Conservation (phyloP, 2,888 invertebrate genomes). For the Yponomeuta malinellus region DNA sequence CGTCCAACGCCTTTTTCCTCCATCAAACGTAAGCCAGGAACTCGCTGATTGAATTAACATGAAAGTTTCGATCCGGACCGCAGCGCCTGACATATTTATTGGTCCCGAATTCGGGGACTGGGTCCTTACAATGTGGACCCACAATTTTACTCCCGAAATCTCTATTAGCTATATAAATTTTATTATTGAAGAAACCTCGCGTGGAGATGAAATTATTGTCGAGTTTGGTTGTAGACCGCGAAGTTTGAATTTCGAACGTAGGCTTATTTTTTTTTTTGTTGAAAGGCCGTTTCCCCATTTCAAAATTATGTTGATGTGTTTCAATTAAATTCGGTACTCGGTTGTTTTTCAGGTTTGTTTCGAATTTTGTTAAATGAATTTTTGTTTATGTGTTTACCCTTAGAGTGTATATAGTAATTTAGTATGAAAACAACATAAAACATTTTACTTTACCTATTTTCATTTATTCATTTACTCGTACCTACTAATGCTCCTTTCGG, state of each 20-base stretch:
- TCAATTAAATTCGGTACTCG: background rate
- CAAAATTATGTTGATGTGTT: background rate
- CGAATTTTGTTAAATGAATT: background rate
- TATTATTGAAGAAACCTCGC: background rate
- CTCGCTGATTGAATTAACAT: conserved; percentile 69
- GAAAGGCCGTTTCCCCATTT: conserved; percentile 28
- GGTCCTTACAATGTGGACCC: background rate
- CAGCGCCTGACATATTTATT: conserved; percentile 59
- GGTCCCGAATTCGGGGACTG: conserved; percentile 47
- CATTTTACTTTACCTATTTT: too few species aligned
- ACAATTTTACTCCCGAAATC: background rate
- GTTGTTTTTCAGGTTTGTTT: background rate
- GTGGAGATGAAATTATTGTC: background rate
- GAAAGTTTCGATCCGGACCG: conserved; percentile 50
- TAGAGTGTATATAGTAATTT: background rate
- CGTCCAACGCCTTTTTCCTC: conserved; percentile 34
- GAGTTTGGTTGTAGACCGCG: conserved; percentile 35
- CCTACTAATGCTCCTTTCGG: too few species aligned
- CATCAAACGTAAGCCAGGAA: conserved; percentile 62
- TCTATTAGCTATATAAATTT: background rate
- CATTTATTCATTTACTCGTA: too few species aligned
- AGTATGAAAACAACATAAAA: too few species aligned
- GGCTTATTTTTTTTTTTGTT: conserved; percentile 49
- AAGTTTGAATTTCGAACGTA: conserved; percentile 38
- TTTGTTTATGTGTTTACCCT: background rate